Conservation (phyloP, 2,113 vertebrate genomes). For the Hippolais icterina region DNA sequence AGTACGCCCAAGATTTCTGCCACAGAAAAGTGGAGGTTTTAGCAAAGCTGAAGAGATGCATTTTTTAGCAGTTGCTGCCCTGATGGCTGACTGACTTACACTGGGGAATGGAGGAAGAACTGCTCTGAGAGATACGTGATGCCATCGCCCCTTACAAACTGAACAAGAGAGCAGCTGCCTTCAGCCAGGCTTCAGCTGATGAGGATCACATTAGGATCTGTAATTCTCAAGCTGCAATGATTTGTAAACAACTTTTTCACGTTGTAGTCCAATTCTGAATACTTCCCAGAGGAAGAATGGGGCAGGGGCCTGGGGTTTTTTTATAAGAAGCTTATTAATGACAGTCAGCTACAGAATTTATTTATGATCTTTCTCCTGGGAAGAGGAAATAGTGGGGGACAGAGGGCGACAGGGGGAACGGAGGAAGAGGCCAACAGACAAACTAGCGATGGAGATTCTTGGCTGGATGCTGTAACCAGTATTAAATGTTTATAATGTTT, state of each 20-base stretch:
- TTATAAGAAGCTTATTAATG: slow-evolving; percentile 49
- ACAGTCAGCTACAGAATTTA: slow-evolving; percentile 29
- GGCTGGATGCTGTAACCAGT: slow-evolving; percentile 57
- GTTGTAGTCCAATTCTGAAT: slow-evolving; percentile 20
- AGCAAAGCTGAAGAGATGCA: not conserved
- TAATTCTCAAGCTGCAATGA: slow-evolving; percentile 22
- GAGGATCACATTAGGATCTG: not conserved
- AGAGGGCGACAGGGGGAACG: not conserved
- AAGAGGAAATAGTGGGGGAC: not conserved
- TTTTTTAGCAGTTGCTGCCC: slow-evolving; percentile 26
- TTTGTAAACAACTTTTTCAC: slow-evolving; percentile 50
- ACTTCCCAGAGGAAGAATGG: not conserved
- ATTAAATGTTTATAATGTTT: slow-evolving; percentile 61
- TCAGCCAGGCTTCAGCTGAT: not conserved
- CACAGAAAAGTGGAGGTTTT: not conserved
- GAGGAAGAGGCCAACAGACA: not conserved
- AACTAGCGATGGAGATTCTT: not conserved
- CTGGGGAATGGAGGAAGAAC: not conserved
- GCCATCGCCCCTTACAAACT: not conserved
- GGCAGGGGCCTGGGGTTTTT: not conserved
- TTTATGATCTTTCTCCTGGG: slow-evolving; percentile 23
- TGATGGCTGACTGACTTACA: not conserved
- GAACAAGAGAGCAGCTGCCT: not conserved
- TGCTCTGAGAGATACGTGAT: not conserved
- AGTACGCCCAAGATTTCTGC: not conserved